Conservation (phyloP, 1,140 invertebrate genomes). For the Chelonus insularis region DNA sequence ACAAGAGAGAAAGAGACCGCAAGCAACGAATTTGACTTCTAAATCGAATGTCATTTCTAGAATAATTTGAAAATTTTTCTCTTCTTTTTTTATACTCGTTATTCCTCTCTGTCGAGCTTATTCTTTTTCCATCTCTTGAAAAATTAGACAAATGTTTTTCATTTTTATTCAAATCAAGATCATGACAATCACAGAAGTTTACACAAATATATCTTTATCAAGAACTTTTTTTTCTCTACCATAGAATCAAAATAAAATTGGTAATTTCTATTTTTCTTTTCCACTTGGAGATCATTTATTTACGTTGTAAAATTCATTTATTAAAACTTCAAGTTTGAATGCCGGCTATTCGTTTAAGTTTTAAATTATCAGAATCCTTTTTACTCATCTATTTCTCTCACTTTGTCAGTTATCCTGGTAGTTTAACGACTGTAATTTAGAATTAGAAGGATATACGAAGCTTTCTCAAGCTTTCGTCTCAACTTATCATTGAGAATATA, state of each 20-base stretch:
- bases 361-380: not conserved
- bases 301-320: no score
- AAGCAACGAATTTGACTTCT: slow-evolving; percentile 18
- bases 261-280: no score
- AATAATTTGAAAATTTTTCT: slow-evolving; percentile 16
- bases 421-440: slow-evolving; percentile 4
- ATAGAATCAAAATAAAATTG: no score
- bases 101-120: not conserved
- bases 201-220: no score
- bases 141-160: not conserved
- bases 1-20: not conserved
- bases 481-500: slow-evolving; percentile 2
- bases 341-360: no score
- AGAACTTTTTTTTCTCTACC: no score
- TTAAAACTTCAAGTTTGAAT: no score
- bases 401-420: not conserved
- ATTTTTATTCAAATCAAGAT: not conserved
- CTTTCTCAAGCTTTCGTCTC: not conserved
- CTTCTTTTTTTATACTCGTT: not conserved
- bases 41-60: slow-evolving; percentile 21
- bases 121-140: not conserved
- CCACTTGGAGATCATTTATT: no score
- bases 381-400: not conserved
- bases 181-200: no score
- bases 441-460: slow-evolving; percentile 6